Evolutionary conservation across 30 jellyfish, hydroid and myxozoan species (phyloP), one percentile per base, ranked within the genome.

Genomic region (Morbakka virulenta): DNA sequence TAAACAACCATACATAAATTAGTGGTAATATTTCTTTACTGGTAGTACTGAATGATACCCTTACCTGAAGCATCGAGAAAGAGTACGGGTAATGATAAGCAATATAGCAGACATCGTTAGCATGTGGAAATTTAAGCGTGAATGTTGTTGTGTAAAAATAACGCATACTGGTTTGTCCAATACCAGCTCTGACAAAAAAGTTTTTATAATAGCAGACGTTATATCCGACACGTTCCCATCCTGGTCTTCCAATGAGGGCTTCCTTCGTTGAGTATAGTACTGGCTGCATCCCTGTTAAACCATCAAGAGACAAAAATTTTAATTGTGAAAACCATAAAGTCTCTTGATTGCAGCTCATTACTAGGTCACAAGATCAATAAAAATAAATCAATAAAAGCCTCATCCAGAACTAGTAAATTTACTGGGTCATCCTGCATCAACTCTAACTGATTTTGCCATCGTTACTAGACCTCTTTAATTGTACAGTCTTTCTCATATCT

Each of bases 81-180:
- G 98, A 52, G 52, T 50, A 91, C 23, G 98, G 98, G 69, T 85
- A 91, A 61, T 91, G 98, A 53, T 91, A 91, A 11, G 98, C 98
- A 64, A 91, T 6, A 35, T 68, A 91, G 65, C 98, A 91, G 27
- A 86, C 83, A 64, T 91, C 98, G 50, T 91, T 74, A 2, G 95
- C 74, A 53, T 78, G 78, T 31, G 95, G 96, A 63, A 91, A 91
- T 11, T 24, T 49, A 78, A 91, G 47, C 20, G 98, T 78, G 50
- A 91, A 91, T 13, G 98, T 91, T n/a, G 98, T 77, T 14, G 98
- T 91, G 76, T 51, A 84, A 67, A 79, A 84, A 65, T 73, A 75
- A 49, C 73, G 77, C 48, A 35, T 52, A 14, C 82, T 80, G 48
- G 57, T 30, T 4, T 35, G 73, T 6, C 85, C 95, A 21, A 62